Evolutionary conservation across 2,113 vertebrate species (phyloP).

Genomic region (Carassius auratus): DNA sequence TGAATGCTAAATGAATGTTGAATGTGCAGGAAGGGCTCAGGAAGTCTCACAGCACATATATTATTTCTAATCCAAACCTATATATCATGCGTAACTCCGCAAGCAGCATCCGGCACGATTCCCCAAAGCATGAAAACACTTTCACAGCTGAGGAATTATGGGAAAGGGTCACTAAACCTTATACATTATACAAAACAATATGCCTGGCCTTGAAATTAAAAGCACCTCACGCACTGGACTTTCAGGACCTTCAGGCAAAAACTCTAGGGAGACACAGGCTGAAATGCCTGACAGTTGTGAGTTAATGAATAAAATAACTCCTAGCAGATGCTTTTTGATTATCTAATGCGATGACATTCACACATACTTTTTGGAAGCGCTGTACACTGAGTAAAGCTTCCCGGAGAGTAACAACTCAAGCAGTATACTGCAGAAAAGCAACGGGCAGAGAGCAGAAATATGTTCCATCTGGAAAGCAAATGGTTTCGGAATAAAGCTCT

Average conservation of each 20-base stretch:
- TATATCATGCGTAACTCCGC: constrained; percentile 14
- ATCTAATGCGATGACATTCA: neutral
- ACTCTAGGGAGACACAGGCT: neutral
- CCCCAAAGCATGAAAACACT: constrained; percentile 72
- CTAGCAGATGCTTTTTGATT: neutral
- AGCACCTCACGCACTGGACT: constrained; percentile 40
- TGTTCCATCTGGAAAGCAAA: constrained; percentile 61
- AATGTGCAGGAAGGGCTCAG: neutral
- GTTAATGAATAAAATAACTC: neutral
- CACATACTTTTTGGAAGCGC: neutral
- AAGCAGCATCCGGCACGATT: constrained; percentile 58
- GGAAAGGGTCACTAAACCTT: constrained; percentile 58
- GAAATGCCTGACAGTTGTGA: neutral
- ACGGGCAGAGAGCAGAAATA: constrained; percentile 32
- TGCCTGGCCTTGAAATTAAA: constrained; percentile 59
- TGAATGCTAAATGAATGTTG: constrained; percentile 24
- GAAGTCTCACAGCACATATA: neutral
- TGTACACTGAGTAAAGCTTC: constrained; percentile 44
- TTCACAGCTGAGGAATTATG: constrained; percentile 68
- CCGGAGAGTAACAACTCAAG: constrained; percentile 34
- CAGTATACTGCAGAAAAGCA: neutral
- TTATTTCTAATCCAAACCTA: constrained; percentile 12
- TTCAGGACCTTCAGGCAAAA: constrained; percentile 44
- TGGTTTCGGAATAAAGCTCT: constrained; percentile 56
- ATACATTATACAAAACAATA: constrained; percentile 58